Base-by-base conservation (phyloP, 2,797 vertebrate species). In the Chloroceryle inda region DNA sequence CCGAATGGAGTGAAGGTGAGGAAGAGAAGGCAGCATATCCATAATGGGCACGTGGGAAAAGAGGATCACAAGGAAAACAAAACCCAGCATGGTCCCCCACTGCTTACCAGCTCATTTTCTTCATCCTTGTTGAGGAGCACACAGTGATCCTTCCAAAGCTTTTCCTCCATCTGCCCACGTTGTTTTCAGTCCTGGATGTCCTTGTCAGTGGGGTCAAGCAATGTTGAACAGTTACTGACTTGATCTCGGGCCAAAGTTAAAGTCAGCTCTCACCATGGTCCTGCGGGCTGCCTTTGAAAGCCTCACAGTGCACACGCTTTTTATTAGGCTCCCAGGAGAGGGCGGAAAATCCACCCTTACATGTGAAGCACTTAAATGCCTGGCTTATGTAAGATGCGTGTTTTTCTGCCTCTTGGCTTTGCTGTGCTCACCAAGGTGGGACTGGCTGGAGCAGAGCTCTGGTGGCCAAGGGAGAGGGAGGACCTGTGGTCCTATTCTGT, bases 21-120 rank as follows among this genome's bases (percentile, higher is more conserved):
- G n/a, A 33, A 53, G 35, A 2, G 45, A 23, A 5, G 2, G 33
- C 61, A 22, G 24, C 21, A 64, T 21, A n/a, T 29, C 6, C 37
- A 45, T 42, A 79, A 58, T 4, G 22, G 13, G 13, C 59, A 42
- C 18, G 24, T 37, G 33, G 42, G 24, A 63, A 31, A 55, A 75
- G 12, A 68, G 64, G 13, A 1, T 2, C 20, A 18, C 12, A 69
- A 45, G 86, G 49, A 66, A 73, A 31, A 12, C 18, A n/a, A 53
- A 49, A 33, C 38, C 26, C 74, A 72, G 21, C 3, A 0, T 2
- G 0, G 11, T 27, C 20, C 66, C 56, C 10, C 2, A 15, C 5
- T 61, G 53, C 97, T 97, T 96, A 98, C 98, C 97, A 97, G 88
- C 62, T 98, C 97, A 19, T 97, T 96, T 63, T 98, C 98, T 38